Evolutionary conservation across 1,140 invertebrate species (phyloP), one percentile per base, ranked within the genome.

Genomic region (Geopemphigus sp.): DNA sequence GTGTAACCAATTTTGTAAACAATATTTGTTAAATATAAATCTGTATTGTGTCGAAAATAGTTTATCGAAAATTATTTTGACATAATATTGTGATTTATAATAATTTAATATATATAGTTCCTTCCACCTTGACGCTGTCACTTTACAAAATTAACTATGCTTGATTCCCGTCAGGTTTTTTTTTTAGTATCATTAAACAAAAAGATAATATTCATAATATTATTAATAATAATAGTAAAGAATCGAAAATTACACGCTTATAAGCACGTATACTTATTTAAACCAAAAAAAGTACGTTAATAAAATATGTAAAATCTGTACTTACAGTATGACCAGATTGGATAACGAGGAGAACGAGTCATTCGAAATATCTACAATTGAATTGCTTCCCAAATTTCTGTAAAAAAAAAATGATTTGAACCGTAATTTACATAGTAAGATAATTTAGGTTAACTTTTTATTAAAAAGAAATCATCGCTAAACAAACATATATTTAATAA

Each of bases 381-480:
- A 86, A 86, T 92, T 92, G 85, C 87, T 89, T 81, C 88, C 90
- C 82, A 92, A 85, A 85, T 91, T 90, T 84, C 91, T 92, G 87
- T 50, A 89, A 89, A 84, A 84, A 82, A 84, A 84, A 50, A n/a
- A n/a, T n/a, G n/a, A n/a, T n/a, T n/a, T n/a, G n/a, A n/a, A n/a
- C n/a, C n/a, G n/a, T n/a, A n/a, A n/a, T n/a, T n/a, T n/a, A n/a
- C n/a, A n/a, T n/a, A n/a, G n/a, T n/a, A n/a, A n/a, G n/a, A n/a
- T n/a, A n/a, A n/a, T n/a, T n/a, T n/a, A n/a, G n/a, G n/a, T n/a
- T n/a, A n/a, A n/a, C n/a, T n/a, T n/a, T n/a, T n/a, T n/a, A n/a
- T n/a, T n/a, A n/a, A n/a, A n/a, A n/a, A n/a, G n/a, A 45, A 45
- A 45, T 45, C 11, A 5, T 45, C 39, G 39, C 39, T 11, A 11